phyloP scores from a whole-genome alignment of 2,797 vertebrate species.

The Hippopotamyrus pictus region DNA sequence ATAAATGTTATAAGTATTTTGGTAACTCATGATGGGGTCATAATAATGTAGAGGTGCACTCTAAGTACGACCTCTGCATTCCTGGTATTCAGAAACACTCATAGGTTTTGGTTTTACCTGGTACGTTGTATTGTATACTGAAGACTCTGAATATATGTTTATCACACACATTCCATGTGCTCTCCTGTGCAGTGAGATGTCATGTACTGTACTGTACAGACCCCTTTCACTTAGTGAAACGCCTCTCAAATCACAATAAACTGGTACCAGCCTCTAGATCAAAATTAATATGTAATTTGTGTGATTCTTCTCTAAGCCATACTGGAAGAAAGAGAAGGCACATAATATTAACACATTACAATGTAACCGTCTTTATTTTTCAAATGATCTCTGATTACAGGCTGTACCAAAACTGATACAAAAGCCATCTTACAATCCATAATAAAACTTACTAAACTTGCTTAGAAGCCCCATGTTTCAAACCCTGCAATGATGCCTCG shows the following conservation, averaged over 20 bases:
- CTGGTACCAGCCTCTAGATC: background rate
- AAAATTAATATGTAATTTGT: background rate
- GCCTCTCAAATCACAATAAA: background rate
- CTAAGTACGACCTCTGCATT: background rate
- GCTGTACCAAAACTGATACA: background rate
- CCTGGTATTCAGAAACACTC: background rate
- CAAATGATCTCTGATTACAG: background rate
- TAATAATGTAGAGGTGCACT: background rate
- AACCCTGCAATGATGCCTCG: background rate
- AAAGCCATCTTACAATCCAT: background rate
- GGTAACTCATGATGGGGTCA: background rate
- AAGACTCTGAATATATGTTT: background rate
- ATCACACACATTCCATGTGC: background rate
- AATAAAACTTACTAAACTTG: background rate
- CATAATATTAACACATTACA: background rate
- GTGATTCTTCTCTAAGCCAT: background rate
- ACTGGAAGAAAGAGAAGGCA: background rate
- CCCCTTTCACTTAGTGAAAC: background rate
- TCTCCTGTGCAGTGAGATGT: background rate
- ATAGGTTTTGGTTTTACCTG: background rate
- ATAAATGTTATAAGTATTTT: background rate
- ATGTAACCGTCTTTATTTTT: background rate
- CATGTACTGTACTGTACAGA: background rate
- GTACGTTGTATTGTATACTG: background rate
- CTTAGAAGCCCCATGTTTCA: background rate